These are phyloP conservation scores for Sphyrna mokarran DNA, from an alignment of 2,113 vertebrate species.

Conservation along the genomic window DNA sequence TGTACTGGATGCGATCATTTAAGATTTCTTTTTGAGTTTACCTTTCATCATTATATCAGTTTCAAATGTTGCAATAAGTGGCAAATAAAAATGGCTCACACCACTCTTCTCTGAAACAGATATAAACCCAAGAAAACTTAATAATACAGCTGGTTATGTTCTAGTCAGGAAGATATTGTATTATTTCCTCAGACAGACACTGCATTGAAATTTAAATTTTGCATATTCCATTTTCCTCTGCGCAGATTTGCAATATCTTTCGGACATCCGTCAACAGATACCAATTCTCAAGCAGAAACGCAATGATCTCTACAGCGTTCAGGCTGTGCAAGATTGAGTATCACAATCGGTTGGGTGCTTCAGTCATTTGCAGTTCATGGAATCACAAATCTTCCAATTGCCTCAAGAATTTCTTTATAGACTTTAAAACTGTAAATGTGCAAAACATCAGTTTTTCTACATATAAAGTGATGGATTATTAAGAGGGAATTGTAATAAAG, in stretches of 20 bases:
- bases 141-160: neutral
- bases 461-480: neutral
- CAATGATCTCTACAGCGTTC: constrained; percentile 71
- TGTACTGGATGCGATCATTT: neutral
- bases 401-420: neutral
- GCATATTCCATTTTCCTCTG: constrained; percentile 34
- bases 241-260: constrained; percentile 82
- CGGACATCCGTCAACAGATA: constrained; percentile 84
- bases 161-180: neutral
- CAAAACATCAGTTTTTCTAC: neutral
- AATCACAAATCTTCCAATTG: neutral
- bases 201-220: neutral
- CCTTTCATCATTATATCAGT: neutral
- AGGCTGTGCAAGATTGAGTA: constrained; percentile 42
- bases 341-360: neutral
- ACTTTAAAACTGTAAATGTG: neutral
- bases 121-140: neutral
- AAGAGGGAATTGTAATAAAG: neutral
- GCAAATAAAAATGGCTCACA: neutral
- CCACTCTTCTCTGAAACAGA: neutral
- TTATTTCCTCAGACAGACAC: neutral
- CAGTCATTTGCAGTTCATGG: neutral
- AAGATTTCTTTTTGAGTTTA: neutral
- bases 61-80: neutral
- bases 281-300: constrained; percentile 79